phyloP scores from a whole-genome alignment of 2,113 vertebrate species.

The Phalacrocorax brasilianus region DNA sequence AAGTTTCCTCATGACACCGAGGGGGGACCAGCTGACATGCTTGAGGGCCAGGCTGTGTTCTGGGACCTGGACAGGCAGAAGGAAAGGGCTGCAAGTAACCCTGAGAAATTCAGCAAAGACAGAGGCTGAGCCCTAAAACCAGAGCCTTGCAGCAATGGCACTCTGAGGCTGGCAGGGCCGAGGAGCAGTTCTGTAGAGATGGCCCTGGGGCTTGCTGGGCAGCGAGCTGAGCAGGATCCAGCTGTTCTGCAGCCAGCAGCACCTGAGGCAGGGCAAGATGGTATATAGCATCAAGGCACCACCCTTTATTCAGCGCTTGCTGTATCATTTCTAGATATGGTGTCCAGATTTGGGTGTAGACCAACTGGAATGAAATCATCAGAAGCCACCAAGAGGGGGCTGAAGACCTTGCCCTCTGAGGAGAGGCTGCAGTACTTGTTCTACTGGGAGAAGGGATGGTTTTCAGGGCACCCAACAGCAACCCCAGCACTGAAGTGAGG shows the following conservation, averaged over 20 bases:
- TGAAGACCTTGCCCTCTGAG: too few species aligned
- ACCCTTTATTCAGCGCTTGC: not conserved
- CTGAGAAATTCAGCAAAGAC: not conserved
- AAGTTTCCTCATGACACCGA: not conserved
- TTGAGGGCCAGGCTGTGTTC: not conserved
- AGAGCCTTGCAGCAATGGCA: not conserved
- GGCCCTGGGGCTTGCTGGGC: not conserved
- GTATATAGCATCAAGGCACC: not conserved
- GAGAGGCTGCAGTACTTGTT: not conserved
- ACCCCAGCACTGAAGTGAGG: rapidly evolving
- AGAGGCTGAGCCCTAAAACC: not conserved
- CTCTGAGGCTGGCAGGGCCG: rapidly evolving
- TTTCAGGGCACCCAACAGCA: rapidly evolving
- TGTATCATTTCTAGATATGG: not conserved
- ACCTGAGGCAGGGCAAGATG: rapidly evolving
- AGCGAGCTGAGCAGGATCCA: not conserved
- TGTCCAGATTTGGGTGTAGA: not conserved
- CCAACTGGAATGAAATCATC: not conserved
- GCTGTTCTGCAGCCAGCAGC: not conserved
- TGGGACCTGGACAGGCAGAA: not conserved
- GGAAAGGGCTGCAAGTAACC: not conserved
- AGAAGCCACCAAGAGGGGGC: not conserved
- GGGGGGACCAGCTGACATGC: rapidly evolving
- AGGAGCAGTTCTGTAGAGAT: not conserved
- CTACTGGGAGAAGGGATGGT: not conserved